Conservation (phyloP, 92 coral and sea anemone genomes). For the Phenganax subtilis region DNA sequence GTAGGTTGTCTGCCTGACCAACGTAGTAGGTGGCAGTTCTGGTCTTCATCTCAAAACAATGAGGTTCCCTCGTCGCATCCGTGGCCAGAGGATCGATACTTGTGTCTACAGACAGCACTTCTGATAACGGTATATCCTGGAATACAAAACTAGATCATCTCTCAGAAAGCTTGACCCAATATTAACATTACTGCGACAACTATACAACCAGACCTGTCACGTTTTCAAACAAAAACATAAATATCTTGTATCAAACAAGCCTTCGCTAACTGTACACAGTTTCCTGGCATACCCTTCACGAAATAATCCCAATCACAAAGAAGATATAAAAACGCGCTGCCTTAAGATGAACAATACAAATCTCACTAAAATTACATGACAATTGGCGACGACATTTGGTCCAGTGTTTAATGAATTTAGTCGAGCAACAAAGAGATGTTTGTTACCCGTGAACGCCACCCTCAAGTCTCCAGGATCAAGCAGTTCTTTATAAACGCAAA, state of each 20-base stretch:
- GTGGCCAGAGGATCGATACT: slow-evolving; percentile 83
- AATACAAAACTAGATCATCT: slow-evolving; percentile 4
- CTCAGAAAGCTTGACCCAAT: neutral
- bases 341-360: neutral
- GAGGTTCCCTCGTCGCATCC: slow-evolving; percentile 86
- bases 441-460: neutral
- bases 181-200: too few species aligned
- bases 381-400: neutral
- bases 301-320: neutral
- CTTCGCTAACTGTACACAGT: too few species aligned
- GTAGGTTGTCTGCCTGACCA: slow-evolving; percentile 64
- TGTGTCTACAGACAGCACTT: slow-evolving; percentile 87
- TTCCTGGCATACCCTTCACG: neutral
- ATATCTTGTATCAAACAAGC: too few species aligned
- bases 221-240: too few species aligned
- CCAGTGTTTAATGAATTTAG: neutral
- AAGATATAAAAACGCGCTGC: slow-evolving; percentile 2
- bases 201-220: too few species aligned
- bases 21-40: slow-evolving; percentile 77
- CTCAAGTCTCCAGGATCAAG: neutral
- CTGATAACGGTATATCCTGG: slow-evolving; percentile 89
- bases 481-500: neutral
- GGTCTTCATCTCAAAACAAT: slow-evolving; percentile 97
- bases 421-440: neutral
- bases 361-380: neutral